phyloP scores from a whole-genome alignment of 2,888 invertebrate genomes.

The Caenorhabditis plicata region DNA sequence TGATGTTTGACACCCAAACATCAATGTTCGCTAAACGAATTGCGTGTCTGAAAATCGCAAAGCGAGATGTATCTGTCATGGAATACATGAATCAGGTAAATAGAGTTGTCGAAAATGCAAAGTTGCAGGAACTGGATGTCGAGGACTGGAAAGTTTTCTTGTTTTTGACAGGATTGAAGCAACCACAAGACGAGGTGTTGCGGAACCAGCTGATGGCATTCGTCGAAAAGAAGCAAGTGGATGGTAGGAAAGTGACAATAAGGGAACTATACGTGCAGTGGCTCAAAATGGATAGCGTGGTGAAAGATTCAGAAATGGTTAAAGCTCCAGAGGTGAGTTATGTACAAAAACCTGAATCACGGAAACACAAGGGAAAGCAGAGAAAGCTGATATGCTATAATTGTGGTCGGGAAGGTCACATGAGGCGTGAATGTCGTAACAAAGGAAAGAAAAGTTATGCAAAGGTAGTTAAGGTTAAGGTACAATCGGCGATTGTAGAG shows the following conservation, averaged over 20 bases:
- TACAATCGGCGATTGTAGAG: too few relatives aligned
- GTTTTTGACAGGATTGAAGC: not conserved
- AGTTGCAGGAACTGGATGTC: not conserved
- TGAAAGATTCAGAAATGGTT: not conserved
- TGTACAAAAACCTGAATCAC: too few relatives aligned
- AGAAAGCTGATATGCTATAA: too few relatives aligned
- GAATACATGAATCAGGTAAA: not conserved
- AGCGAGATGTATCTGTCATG: not conserved
- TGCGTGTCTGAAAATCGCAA: not conserved
- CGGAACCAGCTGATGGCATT: not conserved
- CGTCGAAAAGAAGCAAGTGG: not conserved
- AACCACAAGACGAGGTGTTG: not conserved
- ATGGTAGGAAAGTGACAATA: not conserved
- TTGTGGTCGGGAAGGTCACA: too few relatives aligned
- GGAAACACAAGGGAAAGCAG: too few relatives aligned
- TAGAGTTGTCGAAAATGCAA: not conserved
- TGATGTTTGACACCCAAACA: not conserved
- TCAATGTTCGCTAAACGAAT: not conserved
- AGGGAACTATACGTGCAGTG: not conserved
- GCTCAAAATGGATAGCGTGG: not conserved
- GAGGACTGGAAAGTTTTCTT: slow-evolving; percentile 2
- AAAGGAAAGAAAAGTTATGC: not conserved
- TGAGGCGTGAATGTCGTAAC: too few relatives aligned
- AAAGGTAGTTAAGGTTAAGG: too few relatives aligned
- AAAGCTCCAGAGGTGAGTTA: not conserved